Base-by-base conservation (phyloP, 2,797 vertebrate genomes). In the Paguma larvata region DNA sequence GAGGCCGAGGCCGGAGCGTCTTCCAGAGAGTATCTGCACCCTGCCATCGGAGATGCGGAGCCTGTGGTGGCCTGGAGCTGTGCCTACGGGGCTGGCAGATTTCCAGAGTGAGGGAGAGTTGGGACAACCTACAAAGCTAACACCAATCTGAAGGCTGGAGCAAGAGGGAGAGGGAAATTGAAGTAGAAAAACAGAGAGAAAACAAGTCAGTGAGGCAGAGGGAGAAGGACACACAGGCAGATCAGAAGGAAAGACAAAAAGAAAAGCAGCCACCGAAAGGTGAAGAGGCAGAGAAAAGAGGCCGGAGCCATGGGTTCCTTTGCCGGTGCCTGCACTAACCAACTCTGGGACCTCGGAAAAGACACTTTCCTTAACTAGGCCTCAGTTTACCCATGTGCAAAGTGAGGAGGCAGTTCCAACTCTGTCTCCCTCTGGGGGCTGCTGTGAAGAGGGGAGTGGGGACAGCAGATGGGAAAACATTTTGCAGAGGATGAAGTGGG, bases 1-100 rank as follows among this genome's bases (percentile, higher is more conserved):
- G 23, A 92, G 72, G 51, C 82, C 3, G 68, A n/a, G n/a, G n/a
- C n/a, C n/a, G 48, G 82, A 80, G 65, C 1, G 67, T 77, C 88
- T 72, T 67, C 59, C 51, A 19, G 59, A 91, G 90, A 90, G 90
- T 94, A 53, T 73, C 68, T 68, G 62, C 32, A 91, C 77, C 32
- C 34, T 68, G 79, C 63, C 85, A 82, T 34, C 83, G 91, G 32
- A 85, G 80, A 56, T 46, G 8, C 65, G 34, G 15, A 77, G 19
- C 11, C 67, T 2, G 0, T 38, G 23, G 32, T 75, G 77, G 87
- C 30, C 32, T 4, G 8, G 65, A 72, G 44, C 3, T 56, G 13
- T 53, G 27, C n/a, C 73, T n/a, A 6, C 27, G 7, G 59, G 9
- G 18, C 41, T 90, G 77, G 78, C 84, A 53, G 65, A 75, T 56